phyloP scores from a whole-genome alignment of 2,113 vertebrate species.

The Eonycteris spelaea region DNA sequence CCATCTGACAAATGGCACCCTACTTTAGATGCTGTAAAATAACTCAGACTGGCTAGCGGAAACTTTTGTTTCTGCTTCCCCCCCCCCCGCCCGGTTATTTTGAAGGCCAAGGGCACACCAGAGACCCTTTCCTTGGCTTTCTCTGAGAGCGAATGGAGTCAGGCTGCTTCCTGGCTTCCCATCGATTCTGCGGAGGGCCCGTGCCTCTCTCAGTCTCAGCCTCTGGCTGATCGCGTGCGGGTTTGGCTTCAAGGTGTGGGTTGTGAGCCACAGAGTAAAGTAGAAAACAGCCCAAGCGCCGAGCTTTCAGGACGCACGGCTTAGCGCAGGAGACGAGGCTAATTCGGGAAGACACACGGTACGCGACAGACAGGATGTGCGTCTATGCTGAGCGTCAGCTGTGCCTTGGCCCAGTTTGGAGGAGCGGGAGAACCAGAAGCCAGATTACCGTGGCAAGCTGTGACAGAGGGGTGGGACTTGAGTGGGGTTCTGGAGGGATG shows the following conservation, averaged over 20 bases:
- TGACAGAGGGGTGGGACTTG: too few relatives aligned
- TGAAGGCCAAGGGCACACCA: neutral
- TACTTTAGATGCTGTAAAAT: neutral
- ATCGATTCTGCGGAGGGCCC: neutral
- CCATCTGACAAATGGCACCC: neutral
- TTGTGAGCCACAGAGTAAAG: too few relatives aligned
- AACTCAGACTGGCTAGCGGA: neutral
- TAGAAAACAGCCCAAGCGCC: neutral
- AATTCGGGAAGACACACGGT: neutral
- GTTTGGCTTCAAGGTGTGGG: neutral
- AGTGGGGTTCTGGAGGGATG: neutral
- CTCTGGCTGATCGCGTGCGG: rapidly evolving
- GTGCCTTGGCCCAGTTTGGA: neutral
- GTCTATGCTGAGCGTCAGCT: rapidly evolving
- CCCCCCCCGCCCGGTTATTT: neutral
- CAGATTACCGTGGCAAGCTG: neutral
- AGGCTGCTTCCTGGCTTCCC: neutral
- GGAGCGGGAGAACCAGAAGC: neutral
- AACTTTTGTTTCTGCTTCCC: neutral
- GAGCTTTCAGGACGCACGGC: neutral
- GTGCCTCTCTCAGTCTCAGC: rapidly evolving
- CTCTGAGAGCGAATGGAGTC: neutral
- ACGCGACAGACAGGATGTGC: rapidly evolving
- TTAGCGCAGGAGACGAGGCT: neutral
- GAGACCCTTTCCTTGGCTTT: neutral